phyloP scores from a whole-genome alignment of 2,113 vertebrate species.

The Recurvirostra avosetta region DNA sequence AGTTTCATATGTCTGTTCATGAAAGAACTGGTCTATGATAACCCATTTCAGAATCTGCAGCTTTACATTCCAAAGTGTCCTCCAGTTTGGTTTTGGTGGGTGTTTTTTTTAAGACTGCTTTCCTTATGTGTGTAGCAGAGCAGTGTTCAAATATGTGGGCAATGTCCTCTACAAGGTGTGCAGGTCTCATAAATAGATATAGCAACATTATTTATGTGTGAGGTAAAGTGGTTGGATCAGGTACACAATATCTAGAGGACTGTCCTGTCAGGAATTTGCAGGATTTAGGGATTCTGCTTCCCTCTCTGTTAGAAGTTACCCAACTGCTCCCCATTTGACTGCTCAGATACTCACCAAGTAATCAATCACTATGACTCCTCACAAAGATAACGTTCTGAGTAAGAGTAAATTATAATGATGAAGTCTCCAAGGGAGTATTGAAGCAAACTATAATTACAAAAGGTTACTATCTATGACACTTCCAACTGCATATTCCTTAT shows the following conservation, averaged over 20 bases:
- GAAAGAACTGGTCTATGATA: neutral
- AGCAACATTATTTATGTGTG: neutral
- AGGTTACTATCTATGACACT: neutral
- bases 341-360: neutral
- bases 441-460: slow-evolving; percentile 14
- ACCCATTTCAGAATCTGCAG: neutral
- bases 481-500: neutral
- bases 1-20: neutral
- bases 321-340: neutral
- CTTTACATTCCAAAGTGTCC: neutral
- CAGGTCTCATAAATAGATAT: neutral
- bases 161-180: neutral
- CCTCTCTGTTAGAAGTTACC: neutral
- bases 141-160: neutral
- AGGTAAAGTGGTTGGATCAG: neutral
- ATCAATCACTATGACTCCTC: neutral
- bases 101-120: neutral
- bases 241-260: neutral
- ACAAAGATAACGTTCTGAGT: neutral
- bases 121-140: neutral
- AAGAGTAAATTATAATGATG: slow-evolving; percentile 14
- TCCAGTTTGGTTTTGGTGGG: neutral
- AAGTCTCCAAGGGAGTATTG: slow-evolving; percentile 17
- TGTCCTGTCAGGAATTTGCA: neutral
- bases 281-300: neutral